Conservation (phyloP, 2,797 vertebrate genomes). For the Oreortyx pictus region DNA sequence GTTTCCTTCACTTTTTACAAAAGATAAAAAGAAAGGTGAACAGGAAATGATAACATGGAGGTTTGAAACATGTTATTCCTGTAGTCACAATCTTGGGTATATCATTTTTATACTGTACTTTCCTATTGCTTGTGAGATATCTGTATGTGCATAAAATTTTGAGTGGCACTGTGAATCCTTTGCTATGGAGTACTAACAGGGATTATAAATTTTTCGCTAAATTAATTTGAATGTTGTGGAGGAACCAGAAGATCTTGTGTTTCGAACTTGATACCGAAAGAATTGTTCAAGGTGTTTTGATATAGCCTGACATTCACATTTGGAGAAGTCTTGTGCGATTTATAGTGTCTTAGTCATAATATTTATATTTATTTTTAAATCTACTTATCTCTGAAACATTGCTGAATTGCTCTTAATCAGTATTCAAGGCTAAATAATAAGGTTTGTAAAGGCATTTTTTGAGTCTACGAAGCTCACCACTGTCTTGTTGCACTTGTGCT, state of each 20-base stretch:
- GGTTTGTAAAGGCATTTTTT: not conserved
- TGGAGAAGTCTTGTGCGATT: not conserved
- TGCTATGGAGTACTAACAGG: not conserved
- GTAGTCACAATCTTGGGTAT: not conserved
- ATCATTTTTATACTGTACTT: not conserved
- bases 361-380: not conserved
- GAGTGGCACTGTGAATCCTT: not conserved
- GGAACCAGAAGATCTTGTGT: not conserved
- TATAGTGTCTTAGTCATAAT: not conserved
- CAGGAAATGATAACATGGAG: not conserved
- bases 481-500: not conserved
- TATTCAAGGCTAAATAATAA: not conserved
- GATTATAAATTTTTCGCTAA: not conserved
- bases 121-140: not conserved
- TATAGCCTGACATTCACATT: not conserved
- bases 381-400: not conserved
- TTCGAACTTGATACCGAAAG: not conserved
- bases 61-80: not conserved
- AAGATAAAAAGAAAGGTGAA: not conserved
- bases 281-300: not conserved
- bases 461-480: not conserved
- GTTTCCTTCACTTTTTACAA: not conserved
- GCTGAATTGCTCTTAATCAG: not conserved
- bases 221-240: not conserved
- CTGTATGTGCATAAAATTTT: not conserved